Percentiles rank a stretch among this genome's conserved stretches.
Evolutionary conservation across 2,113 vertebrate species (phyloP).

Genomic region (Dryoscopus gambensis): DNA sequence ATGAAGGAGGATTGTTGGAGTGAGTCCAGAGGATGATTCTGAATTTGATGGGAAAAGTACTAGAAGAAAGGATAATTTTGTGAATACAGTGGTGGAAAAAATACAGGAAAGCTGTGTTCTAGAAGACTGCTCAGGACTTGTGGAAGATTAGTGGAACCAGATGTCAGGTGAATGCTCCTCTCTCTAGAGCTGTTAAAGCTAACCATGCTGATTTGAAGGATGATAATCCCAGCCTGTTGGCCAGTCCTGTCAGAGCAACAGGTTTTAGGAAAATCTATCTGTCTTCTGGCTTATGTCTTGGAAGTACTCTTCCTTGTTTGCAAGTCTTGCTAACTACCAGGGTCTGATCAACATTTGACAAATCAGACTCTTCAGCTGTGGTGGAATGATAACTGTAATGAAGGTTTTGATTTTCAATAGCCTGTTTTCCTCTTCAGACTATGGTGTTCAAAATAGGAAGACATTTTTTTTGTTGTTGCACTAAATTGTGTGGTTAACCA

Average conservation of each 20-base stretch:
- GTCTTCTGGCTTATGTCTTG: neutral
- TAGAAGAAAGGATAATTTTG: neutral
- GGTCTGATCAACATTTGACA: neutral
- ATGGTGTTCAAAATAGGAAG: neutral
- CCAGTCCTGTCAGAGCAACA: neutral
- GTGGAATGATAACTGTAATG: neutral
- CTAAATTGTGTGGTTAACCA: neutral
- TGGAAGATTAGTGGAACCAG: neutral
- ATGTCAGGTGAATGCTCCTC: neutral
- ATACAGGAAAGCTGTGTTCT: neutral
- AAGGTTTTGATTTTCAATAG: neutral
- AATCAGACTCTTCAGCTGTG: neutral
- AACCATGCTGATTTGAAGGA: neutral
- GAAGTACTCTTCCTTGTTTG: neutral
- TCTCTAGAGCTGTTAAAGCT: neutral
- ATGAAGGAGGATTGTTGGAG: neutral
- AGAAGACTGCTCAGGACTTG: neutral
- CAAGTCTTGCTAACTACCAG: neutral
- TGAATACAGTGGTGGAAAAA: neutral
- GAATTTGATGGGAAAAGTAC: neutral
- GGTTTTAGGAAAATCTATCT: neutral
- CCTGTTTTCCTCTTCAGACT: neutral
- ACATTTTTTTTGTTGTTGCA: neutral
- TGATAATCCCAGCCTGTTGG: neutral
- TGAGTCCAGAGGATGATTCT: neutral